Base-by-base conservation (phyloP, 1,140 invertebrate species). In the Homarus americanus region DNA sequence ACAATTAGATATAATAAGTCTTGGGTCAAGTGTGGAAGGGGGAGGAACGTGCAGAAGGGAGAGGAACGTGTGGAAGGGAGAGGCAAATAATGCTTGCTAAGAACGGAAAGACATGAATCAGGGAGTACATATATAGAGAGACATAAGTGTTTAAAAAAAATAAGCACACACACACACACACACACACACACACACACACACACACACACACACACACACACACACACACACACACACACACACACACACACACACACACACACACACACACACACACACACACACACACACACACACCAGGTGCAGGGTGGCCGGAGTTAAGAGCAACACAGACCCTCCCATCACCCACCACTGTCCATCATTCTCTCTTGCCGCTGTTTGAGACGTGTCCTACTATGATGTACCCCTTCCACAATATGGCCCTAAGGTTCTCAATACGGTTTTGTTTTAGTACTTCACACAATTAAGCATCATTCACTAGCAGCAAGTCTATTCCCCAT, bases 151-250 rank as follows among this genome's bases (percentile, higher is more conserved):
- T 28, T 36, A 36, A 78, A 36, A 41, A 2, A 44, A 15, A 44
- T n/a, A 40, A 36, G 20, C 75, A 41, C 38, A 15, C 38, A 40
- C 75, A 78, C 75, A 78, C 38, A 41, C 75, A 44, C 40, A 36
- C 38, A 78, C 38, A 41, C 38, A 41, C 38, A 41, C 38, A 41
- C 20, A 78, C 38, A 78, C 75, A 41, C 75, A 24, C 75, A 41
- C 75, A 44, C 40, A 44, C 75, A 44, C 75, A 44, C 75, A n/a
- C 75, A 44, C 75, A 44, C 75, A 78, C 75, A 78, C 75, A 78
- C 75, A 78, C 75, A 78, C 75, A 78, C 75, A 78, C 75, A 78
- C 75, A 78, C 75, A 78, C 75, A 78, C 75, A 78, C 75, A 78
- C 75, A 78, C 38, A 78, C 75, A 78, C 75, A 78, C 38, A 24